Conservation (phyloP, 1,140 invertebrate genomes). For the Acromyrmex echinatior region DNA sequence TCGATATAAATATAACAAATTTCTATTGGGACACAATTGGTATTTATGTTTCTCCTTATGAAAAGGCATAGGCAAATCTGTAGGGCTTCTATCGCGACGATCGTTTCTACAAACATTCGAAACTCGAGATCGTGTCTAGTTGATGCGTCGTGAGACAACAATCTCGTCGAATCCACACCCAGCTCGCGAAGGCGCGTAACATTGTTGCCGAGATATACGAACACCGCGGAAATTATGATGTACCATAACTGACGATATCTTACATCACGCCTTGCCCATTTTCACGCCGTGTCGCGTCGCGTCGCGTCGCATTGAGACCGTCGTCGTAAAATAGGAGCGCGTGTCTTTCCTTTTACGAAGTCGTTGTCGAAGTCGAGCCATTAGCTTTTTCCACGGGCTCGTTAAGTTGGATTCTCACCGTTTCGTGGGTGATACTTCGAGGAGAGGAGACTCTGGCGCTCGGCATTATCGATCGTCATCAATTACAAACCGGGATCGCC, state of each 20-base stretch:
- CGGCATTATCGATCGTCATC: slow-evolving; percentile 80
- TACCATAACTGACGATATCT: slow-evolving; percentile 73
- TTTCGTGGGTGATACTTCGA: slow-evolving; percentile 78
- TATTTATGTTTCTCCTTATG: slow-evolving; percentile 27
- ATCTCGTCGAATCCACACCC: slow-evolving; percentile 72
- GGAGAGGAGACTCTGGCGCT: neutral
- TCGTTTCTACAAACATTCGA: slow-evolving; percentile 71
- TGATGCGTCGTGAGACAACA: slow-evolving; percentile 64
- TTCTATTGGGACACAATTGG: neutral
- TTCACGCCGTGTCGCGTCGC: slow-evolving; percentile 24
- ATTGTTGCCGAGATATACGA: slow-evolving; percentile 57
- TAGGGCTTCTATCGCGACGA: slow-evolving; percentile 36
- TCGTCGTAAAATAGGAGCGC: slow-evolving; percentile 71
- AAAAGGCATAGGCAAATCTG: slow-evolving; percentile 38
- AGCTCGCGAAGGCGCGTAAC: slow-evolving; percentile 56
- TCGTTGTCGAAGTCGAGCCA: slow-evolving; percentile 74
- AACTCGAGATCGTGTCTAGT: slow-evolving; percentile 71
- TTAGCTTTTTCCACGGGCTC: slow-evolving; percentile 81
- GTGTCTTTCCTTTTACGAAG: slow-evolving; percentile 52
- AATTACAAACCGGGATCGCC: slow-evolving; percentile 77
- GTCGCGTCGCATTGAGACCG: slow-evolving; percentile 34
- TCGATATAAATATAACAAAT: neutral
- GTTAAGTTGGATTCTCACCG: slow-evolving; percentile 81
- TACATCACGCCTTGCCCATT: slow-evolving; percentile 64
- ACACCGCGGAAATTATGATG: slow-evolving; percentile 74